Base-by-base conservation (phyloP, 2,888 invertebrate species). In the Xestia rhomboidea region DNA sequence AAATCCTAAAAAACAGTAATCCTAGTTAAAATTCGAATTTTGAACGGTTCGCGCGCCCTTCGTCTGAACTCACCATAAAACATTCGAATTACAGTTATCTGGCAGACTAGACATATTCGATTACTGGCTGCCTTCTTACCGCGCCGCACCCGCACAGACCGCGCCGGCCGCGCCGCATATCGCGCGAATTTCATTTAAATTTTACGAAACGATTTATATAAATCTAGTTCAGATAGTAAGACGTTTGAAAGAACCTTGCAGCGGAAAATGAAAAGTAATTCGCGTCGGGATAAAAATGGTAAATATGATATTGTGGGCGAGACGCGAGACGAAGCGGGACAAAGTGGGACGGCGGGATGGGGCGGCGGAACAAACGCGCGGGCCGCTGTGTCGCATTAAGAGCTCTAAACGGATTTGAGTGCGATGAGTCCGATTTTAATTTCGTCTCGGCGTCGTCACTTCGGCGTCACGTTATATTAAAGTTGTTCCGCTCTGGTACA, bases 261-360 rank as follows among this genome's bases (percentile, higher is more conserved):
- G 79, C 76, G 85, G 83, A 88, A 90, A 89, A 91, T 89, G 83
- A 89, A 90, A 91, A 90, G 88, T 90, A 89, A 92, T 90, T 88
- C 86, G 82, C 72, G 75, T 77, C 82, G 75, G 76, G 88, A 90
- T 88, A 89, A 90, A 90, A 91, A 89, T 91, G 89, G 87, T 90
- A 91, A 92, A 90, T 90, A 90, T 89, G 67, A 90, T 87, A 89
- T 88, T 84, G 84, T 81, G 81, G 74, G 54, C 71, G 77, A 84
- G 62, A 71, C 44, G 41, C 70, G 74, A 44, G 13, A 24, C 72
- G 70, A 76, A 8, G 74, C 64, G 70, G 73, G 21, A 51, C 27
- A 69, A n/a, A 30, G 67, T 73, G 73, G 64, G 41, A 46, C 41
- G 72, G 64, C 49, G 79, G 57, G 46, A n/a, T 30, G 67, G 62